A percentile compares a stretch with the other conserved stretches of the same genome.
These are phyloP conservation scores for Stigmatopora nigra DNA, from an alignment of 2,113 vertebrate species.

Conservation along the genomic window DNA sequence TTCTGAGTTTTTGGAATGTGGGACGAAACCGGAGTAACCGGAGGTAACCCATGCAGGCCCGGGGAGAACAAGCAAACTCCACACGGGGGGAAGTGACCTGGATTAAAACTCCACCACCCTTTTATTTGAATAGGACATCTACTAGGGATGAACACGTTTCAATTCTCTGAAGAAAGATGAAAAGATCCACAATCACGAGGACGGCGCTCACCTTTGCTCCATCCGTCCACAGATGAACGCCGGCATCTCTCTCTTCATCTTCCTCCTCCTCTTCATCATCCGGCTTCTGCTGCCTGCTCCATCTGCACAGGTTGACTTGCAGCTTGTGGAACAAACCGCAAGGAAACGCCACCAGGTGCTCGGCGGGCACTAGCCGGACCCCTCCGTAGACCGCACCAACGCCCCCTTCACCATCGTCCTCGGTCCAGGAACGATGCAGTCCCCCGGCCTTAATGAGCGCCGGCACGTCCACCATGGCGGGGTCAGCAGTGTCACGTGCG, in stretches of 20 bases:
- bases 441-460: slow-evolving; percentile 92
- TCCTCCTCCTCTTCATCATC: slow-evolving; percentile 67
- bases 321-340: slow-evolving; percentile 97
- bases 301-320: slow-evolving; percentile 93
- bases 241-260: slow-evolving; percentile 42
- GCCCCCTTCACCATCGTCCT: slow-evolving; percentile 88
- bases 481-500: slow-evolving; percentile 83
- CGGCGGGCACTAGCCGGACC: slow-evolving; percentile 85
- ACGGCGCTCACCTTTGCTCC: slow-evolving; percentile 81
- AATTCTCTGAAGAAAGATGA: too few species aligned
- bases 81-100: too few species aligned
- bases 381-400: slow-evolving; percentile 84
- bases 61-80: too few species aligned
- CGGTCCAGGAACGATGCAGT: slow-evolving; percentile 90
- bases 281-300: slow-evolving; percentile 88
- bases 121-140: too few species aligned
- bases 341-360: slow-evolving; percentile 90
- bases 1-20: too few species aligned
- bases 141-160: too few species aligned
- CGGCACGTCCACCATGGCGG: slow-evolving; percentile 92
- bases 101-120: too few species aligned
- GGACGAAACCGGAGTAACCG: too few species aligned
- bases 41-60: too few species aligned
- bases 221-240: slow-evolving; percentile 89
- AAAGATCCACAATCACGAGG: too few species aligned